These are phyloP conservation scores for Orchestes rusci DNA, from an alignment of 2,888 invertebrate species.

Conservation along the genomic window DNA sequence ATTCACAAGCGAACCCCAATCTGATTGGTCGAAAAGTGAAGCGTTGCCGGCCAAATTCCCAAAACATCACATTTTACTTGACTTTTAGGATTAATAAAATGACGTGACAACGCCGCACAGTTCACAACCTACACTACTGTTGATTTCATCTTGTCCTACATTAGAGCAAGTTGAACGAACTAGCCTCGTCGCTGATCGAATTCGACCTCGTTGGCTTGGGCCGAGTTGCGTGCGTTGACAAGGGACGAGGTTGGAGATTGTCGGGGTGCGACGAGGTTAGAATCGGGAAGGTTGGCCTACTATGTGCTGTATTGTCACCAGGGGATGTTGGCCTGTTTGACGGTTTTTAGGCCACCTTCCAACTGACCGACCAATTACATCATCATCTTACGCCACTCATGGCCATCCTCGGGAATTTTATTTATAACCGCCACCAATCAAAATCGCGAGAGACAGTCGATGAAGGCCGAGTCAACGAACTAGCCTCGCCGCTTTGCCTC, in stretches of 20 bases:
- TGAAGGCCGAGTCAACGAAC: conserved; percentile 58
- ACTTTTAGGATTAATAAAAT: neutral
- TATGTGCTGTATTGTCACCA: too few relatives aligned
- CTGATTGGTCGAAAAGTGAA: conserved; percentile 38
- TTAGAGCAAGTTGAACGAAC: conserved; percentile 54
- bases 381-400: conserved; percentile 25
- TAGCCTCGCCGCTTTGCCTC: conserved; percentile 46
- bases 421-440: conserved; percentile 26
- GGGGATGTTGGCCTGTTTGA: too few relatives aligned
- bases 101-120: conserved; percentile 14
- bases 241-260: conserved; percentile 9
- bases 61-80: conserved; percentile 6
- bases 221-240: conserved; percentile 3
- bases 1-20: conserved; percentile 34
- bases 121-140: conserved; percentile 45
- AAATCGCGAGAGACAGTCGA: conserved; percentile 36
- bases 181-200: conserved; percentile 48
- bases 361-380: conserved; percentile 12
- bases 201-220: conserved; percentile 39
- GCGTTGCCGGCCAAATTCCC: conserved; percentile 33
- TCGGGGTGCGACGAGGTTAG: conserved; percentile 19
- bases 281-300: conserved; percentile 16
- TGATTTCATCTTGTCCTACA: conserved; percentile 61
- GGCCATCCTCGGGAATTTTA: too few relatives aligned
- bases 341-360: neutral